Evolutionary conservation across 2,888 invertebrate species (phyloP), one percentile per base, ranked within the genome.

Genomic region (Eupithecia vulgata): DNA sequence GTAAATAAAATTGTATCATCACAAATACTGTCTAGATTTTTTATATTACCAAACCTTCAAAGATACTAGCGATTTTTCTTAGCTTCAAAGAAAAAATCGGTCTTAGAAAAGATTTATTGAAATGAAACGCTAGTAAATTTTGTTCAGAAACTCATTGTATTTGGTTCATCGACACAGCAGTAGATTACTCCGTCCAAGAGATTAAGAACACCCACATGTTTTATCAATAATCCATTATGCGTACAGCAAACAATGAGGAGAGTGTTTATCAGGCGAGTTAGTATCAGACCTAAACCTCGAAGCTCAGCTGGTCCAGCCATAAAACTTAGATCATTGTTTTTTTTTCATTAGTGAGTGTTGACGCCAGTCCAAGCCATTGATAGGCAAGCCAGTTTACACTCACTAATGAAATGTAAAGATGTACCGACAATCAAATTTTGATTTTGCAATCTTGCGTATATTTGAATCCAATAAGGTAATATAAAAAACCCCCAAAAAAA

Each of bases 211-310:
- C 93, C 94, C 94, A 93, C 93, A 87, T 91, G 84, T 88, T 90
- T 93, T 94, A 94, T 94, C 94, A 94, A 92, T 93, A 94, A 93
- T 93, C 94, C 93, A 94, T 94, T 94, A 94, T 88, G 86, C 85
- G 89, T 88, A 91, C 87, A 86, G 84, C 90, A 92, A 93, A 94
- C 94, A 94, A 94, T 94, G 88, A 91, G 86, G 84, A 82, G 84
- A 82, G 83, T 84, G 90, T 91, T 94, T 75, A 94, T 94, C 94
- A 87, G 89, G 81, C 81, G 82, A 84, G 83, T 78, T 79, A 81
- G 85, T 90, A 92, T 92, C 91, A 75, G 75, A 0, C 67, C 70
- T 57, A 72, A 70, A 17, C 21, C 34, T 13, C 17, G 34, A 37
- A 25, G 25, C 48, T 40, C 21, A 8, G 74, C 71, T 71, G 37